Conservation (phyloP, 2,797 vertebrate species). For the Alosa sapidissima region DNA sequence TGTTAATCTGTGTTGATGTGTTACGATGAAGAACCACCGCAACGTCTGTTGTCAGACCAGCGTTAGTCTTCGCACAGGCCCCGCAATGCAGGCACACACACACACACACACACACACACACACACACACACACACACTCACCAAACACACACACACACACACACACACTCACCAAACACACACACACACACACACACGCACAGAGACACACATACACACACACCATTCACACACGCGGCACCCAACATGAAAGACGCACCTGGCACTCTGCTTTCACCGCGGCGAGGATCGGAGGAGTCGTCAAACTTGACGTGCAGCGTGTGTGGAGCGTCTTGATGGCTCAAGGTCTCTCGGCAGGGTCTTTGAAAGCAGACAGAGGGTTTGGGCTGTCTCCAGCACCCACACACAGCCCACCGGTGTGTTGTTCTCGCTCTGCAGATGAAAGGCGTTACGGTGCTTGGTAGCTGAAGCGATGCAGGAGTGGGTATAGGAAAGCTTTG, state of each 20-base stretch:
- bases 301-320: background rate
- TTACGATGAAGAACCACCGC: background rate
- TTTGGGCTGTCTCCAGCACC: background rate
- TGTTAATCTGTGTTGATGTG: background rate
- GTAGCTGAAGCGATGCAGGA: background rate
- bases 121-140: background rate
- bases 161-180: background rate
- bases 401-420: background rate
- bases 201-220: slow-evolving; percentile 1
- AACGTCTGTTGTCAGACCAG: background rate
- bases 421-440: background rate
- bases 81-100: background rate
- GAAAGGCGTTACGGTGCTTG: background rate
- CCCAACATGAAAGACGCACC: background rate
- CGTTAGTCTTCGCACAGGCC: background rate
- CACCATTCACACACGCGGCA: background rate
- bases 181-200: background rate
- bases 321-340: background rate
- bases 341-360: background rate
- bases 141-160: background rate
- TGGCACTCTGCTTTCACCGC: background rate
- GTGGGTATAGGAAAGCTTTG: background rate
- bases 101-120: background rate
- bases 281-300: background rate
- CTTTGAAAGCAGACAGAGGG: background rate